A percentile compares a stretch with the other conserved stretches of the same genome.
These are phyloP conservation scores for Ectemnius lituratus DNA, from an alignment of 2,888 invertebrate genomes.

Conservation along the genomic window DNA sequence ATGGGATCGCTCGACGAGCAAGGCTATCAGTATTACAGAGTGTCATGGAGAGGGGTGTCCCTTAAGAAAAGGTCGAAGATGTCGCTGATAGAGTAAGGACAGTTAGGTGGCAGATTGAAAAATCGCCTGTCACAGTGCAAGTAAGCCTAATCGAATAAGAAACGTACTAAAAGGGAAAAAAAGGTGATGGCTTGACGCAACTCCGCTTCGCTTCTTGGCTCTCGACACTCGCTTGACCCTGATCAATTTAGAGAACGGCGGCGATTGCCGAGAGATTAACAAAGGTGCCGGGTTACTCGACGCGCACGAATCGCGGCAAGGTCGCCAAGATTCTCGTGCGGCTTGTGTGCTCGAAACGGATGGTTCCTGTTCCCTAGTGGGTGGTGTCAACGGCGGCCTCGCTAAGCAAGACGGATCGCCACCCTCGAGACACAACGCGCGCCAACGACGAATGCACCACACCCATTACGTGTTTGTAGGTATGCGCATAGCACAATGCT, in stretches of 20 bases:
- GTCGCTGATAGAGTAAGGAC: neutral
- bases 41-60: neutral
- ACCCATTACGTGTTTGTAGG: slow-evolving; percentile 55
- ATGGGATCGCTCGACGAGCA: slow-evolving; percentile 1
- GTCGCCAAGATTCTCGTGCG: slow-evolving; percentile 15
- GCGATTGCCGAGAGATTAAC: slow-evolving; percentile 59
- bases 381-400: slow-evolving; percentile 67
- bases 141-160: slow-evolving; percentile 41
- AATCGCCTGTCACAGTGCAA: slow-evolving; percentile 38
- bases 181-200: slow-evolving; percentile 7
- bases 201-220: no score
- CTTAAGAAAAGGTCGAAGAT: neutral
- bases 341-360: slow-evolving; percentile 42
- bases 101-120: slow-evolving; percentile 47
- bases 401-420: slow-evolving; percentile 75
- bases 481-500: slow-evolving; percentile 42
- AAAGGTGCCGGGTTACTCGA: slow-evolving; percentile 35
- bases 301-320: slow-evolving; percentile 23
- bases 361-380: slow-evolving; percentile 59
- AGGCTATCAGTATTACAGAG: neutral
- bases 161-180: slow-evolving; percentile 24
- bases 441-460: slow-evolving; percentile 55
- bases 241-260: slow-evolving; percentile 49
- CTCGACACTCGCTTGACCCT: slow-evolving; percentile 27
- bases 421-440: slow-evolving; percentile 60